These are phyloP conservation scores for Gambusia holbrooki DNA, from an alignment of 2,113 vertebrate genomes.

Conservation along the genomic window DNA sequence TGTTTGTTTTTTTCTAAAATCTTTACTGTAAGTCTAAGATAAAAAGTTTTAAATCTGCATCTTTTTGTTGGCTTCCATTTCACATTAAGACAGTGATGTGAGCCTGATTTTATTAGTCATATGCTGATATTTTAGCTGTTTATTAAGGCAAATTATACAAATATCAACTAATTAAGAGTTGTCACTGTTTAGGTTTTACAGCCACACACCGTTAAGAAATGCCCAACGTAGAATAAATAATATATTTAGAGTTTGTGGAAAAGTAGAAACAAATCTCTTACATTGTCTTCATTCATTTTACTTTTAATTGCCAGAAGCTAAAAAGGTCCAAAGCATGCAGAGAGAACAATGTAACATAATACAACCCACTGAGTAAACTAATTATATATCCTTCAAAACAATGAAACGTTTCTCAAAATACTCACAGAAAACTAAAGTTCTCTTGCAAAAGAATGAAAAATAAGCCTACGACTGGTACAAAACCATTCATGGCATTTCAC, in stretches of 20 bases:
- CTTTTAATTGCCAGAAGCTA: background rate
- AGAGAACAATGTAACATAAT: background rate
- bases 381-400: background rate
- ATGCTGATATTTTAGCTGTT: background rate
- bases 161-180: too few species aligned
- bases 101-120: background rate
- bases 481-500: background rate
- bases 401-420: background rate
- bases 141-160: background rate
- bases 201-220: background rate
- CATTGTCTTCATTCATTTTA: background rate
- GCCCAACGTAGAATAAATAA: too few species aligned
- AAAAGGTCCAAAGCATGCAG: background rate
- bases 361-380: too few species aligned
- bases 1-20: background rate
- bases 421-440: background rate
- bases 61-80: background rate
- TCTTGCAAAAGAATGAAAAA: background rate
- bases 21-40: background rate
- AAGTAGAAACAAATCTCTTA: background rate
- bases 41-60: background rate
- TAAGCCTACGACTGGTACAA: background rate
- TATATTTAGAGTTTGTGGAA: background rate
- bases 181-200: background rate
- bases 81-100: too few species aligned